These are phyloP conservation scores for Rhincodon typus DNA, from an alignment of 2,797 vertebrate genomes.

Conservation along the genomic window DNA sequence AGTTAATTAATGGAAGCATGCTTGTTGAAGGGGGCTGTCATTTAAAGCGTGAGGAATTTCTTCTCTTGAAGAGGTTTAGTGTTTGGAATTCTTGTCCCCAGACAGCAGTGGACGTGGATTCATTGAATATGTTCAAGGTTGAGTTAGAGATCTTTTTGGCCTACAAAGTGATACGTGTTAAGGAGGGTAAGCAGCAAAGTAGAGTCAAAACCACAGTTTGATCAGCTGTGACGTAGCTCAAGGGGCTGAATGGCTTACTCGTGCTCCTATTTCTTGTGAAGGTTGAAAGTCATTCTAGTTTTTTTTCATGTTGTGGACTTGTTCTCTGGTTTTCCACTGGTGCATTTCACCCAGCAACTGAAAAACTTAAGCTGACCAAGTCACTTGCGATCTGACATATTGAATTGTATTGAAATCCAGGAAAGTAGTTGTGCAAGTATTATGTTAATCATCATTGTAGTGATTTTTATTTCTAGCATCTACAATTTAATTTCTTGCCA, in stretches of 20 bases:
- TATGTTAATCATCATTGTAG: background rate
- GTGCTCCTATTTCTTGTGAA: background rate
- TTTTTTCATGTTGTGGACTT: too few species aligned
- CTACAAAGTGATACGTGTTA: background rate
- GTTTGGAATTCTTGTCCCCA: too few species aligned
- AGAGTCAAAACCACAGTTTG: background rate
- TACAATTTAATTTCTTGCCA: background rate
- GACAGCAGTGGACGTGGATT: background rate
- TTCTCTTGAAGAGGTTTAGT: too few species aligned
- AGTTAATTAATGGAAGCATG: background rate
- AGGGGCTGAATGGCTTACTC: background rate
- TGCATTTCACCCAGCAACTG: background rate
- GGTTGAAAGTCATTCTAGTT: background rate
- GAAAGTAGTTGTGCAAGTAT: background rate
- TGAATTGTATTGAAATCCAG: background rate
- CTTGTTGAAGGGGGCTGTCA: background rate
- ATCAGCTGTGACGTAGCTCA: background rate
- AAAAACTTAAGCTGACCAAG: background rate
- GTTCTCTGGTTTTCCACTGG: background rate
- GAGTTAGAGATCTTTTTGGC: background rate
- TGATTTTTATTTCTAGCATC: background rate
- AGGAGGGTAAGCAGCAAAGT: background rate
- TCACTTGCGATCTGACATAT: background rate
- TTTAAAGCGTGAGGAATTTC: too few species aligned
- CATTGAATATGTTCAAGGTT: background rate